Evolutionary conservation across 2,888 invertebrate species (phyloP), one percentile per base, ranked within the genome.

Genomic region (Dicyrtomina minuta): DNA sequence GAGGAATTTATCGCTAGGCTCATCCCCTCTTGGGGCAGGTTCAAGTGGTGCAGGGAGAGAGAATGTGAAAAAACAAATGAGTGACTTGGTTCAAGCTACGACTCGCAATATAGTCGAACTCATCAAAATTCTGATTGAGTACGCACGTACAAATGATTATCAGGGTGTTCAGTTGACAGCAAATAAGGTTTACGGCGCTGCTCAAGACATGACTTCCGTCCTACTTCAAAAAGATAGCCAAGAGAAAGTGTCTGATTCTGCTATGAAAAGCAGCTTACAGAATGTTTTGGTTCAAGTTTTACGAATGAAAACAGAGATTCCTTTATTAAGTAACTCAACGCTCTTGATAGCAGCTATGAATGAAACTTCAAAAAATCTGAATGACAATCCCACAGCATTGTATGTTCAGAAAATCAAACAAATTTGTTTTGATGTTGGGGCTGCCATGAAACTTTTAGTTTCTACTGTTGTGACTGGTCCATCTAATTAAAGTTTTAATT

Each of bases 401-500:
- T 66, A 74, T 44, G 61, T 76, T 12, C 75, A 75, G 49, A 76
- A 75, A 65, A 68, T 76, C 10, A 77, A 75, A 53, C 70, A 74
- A 56, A 27, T 74, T 22, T 77, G 77, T 51, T 75, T 76, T 55
- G 76, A 77, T 17, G 75, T 77, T 27, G 77, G 77, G 10, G 77
- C 77, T 60, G 75, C 75, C 8, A 77, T 77, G 77, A 76, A 75
- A 60, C 72, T 71, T 33, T 65, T 77, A 53, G 73, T 77, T 46
- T 74, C 74, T 0, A 70, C 67, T 33, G 66, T 53, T 22, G 53
- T 68, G 39, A 33, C 49, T 39, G 5, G 17, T n/a, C 26, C 8
- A 43, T 27, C 22, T 13, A 60, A n/a, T 39, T 27, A 22, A 17
- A 17, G 5, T 46, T 46, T 46, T 46, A 46, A 46, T 46, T n/a